phyloP scores from a whole-genome alignment of 2,113 vertebrate species.

The Phycodurus eques region DNA sequence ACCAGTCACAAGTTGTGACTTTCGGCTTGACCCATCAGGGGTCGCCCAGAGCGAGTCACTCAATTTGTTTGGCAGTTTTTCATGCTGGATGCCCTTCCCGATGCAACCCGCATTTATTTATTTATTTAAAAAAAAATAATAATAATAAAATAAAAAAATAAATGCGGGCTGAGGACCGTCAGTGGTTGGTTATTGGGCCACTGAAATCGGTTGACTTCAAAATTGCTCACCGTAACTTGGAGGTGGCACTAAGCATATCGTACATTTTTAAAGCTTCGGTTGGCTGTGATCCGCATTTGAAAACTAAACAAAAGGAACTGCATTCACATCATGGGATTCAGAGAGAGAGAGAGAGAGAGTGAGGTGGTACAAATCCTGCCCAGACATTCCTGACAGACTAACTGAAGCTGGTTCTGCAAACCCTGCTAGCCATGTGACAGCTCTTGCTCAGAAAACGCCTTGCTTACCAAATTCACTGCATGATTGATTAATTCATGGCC shows the following conservation, averaged over 20 bases:
- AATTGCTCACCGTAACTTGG: neutral
- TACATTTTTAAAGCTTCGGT: neutral
- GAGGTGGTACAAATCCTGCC: conserved; percentile 6
- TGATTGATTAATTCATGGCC: neutral
- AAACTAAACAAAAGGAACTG: neutral
- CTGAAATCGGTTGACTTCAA: neutral
- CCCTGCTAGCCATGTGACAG: neutral
- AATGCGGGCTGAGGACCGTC: too few species aligned
- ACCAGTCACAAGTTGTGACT: neutral
- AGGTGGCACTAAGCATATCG: neutral
- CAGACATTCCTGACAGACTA: conserved; percentile 2
- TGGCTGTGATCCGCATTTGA: neutral
- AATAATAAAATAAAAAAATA: too few species aligned
- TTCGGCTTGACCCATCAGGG: neutral
- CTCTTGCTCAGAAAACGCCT: neutral
- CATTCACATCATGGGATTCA: neutral
- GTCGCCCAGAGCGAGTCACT: neutral
- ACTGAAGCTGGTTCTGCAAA: conserved; percentile 2
- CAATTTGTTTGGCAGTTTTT: neutral
- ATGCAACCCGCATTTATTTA: neutral
- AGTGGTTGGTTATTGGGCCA: neutral
- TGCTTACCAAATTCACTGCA: neutral
- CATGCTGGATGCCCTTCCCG: neutral
- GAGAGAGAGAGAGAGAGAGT: neutral
- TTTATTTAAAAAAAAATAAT: too few species aligned